Evolutionary conservation across 1,140 invertebrate genomes (phyloP).

Genomic region (Drosophila setifemur): DNA sequence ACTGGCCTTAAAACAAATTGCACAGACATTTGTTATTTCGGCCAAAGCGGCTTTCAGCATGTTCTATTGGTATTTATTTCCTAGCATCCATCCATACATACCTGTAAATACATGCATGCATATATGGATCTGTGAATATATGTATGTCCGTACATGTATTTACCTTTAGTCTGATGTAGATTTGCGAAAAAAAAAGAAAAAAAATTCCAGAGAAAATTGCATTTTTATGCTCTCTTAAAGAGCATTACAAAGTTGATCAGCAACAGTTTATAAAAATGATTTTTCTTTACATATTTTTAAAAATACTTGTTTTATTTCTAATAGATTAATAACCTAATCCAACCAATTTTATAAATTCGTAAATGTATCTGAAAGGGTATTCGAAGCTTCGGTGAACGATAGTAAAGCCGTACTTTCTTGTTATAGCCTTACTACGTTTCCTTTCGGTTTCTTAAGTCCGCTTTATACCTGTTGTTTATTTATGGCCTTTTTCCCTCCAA

Average conservation of each 20-base stretch:
- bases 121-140: not conserved
- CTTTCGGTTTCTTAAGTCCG: conserved; percentile 58
- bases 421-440: conserved; percentile 26
- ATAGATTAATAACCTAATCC: no score
- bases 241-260: no score
- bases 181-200: not conserved
- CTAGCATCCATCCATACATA: not conserved
- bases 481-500: conserved; percentile 33
- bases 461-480: conserved; percentile 70
- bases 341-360: no score
- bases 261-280: no score
- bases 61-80: conserved; percentile 33
- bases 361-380: no score
- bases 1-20: conserved; percentile 53
- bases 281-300: no score
- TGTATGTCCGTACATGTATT: not conserved
- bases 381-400: no score
- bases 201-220: conserved; percentile 42
- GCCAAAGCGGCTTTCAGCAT: conserved; percentile 37
- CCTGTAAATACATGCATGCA: not conserved
- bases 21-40: conserved; percentile 58
- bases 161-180: not conserved
- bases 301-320: no score
- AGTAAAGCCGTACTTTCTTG: no score
- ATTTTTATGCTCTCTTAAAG: no score